Evolutionary conservation across 2,113 vertebrate genomes (phyloP).

Genomic region (Sorex araneus): DNA sequence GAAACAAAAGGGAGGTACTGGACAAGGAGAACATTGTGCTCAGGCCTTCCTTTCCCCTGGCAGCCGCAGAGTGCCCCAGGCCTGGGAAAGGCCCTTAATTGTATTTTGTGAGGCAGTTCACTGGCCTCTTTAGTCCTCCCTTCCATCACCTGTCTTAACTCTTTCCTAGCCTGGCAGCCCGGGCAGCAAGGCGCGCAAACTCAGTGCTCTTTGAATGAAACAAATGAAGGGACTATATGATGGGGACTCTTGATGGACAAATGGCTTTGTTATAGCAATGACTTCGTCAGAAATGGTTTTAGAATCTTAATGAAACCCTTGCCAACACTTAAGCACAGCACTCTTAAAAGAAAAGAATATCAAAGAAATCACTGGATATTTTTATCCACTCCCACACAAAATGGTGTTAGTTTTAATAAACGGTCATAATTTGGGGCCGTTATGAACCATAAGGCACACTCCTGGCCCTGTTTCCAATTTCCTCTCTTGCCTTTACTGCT

Average conservation of each 20-base stretch:
- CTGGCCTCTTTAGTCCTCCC: slow-evolving; percentile 55
- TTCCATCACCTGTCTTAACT: slow-evolving; percentile 70
- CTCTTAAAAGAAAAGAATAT: slow-evolving; percentile 83
- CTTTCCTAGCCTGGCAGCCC: slow-evolving; percentile 43
- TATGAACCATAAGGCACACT: slow-evolving; percentile 88
- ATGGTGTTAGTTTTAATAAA: slow-evolving; percentile 91
- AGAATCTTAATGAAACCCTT: slow-evolving; percentile 81
- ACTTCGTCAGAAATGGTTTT: slow-evolving; percentile 80
- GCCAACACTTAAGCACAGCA: slow-evolving; percentile 78
- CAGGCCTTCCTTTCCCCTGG: neutral
- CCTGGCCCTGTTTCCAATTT: slow-evolving; percentile 89
- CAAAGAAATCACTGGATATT: slow-evolving; percentile 85
- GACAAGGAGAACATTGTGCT: slow-evolving; percentile 85
- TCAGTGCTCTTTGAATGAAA: slow-evolving; percentile 32
- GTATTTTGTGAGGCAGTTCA: slow-evolving; percentile 67
- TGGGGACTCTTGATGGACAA: slow-evolving; percentile 33
- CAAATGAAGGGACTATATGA: slow-evolving; percentile 71
- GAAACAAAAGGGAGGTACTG: slow-evolving; percentile 87
- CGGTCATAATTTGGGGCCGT: slow-evolving; percentile 87
- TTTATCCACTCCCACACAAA: slow-evolving; percentile 87
- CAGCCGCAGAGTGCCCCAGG: slow-evolving; percentile 59
- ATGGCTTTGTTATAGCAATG: slow-evolving; percentile 70
- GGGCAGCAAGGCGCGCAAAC: slow-evolving; percentile 38
- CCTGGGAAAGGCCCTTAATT: slow-evolving; percentile 69
- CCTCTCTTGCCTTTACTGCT: slow-evolving; percentile 89